Evolutionary conservation across 2,797 vertebrate genomes (phyloP).

Genomic region (Oreortyx pictus): DNA sequence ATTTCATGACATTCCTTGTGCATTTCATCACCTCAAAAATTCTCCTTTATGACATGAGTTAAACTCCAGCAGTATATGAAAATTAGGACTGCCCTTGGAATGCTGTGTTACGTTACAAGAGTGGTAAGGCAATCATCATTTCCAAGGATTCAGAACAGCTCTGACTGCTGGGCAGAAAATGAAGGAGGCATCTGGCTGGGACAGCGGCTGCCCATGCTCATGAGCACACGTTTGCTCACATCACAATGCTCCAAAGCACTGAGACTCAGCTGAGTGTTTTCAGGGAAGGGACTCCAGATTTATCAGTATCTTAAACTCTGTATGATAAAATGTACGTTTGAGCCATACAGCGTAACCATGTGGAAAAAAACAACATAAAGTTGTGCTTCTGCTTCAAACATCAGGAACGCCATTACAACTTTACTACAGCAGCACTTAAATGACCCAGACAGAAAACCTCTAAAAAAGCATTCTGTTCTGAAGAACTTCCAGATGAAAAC

Average conservation of each 20-base stretch:
- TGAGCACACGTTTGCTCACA: not conserved
- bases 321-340: not conserved
- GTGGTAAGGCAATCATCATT: not conserved
- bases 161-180: not conserved
- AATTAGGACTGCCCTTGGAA: constrained; percentile 49
- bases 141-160: constrained; percentile 31
- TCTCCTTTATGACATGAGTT: constrained; percentile 65
- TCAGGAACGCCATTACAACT: not conserved
- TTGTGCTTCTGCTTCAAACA: not conserved
- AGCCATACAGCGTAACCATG: not conserved
- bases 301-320: not conserved
- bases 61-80: constrained; percentile 48
- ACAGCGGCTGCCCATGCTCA: not conserved
- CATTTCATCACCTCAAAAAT: constrained; percentile 60
- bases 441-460: rapidly evolving
- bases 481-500: not conserved
- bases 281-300: not conserved
- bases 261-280: not conserved
- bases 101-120: constrained; percentile 36
- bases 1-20: constrained; percentile 33
- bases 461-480: rapidly evolving
- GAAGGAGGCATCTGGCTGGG: not conserved
- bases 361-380: not conserved
- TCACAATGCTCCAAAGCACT: rapidly evolving
- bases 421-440: not conserved